These are phyloP conservation scores for Darevskia nairensis DNA, from an alignment of 2,797 vertebrate genomes.

Conservation along the genomic window DNA sequence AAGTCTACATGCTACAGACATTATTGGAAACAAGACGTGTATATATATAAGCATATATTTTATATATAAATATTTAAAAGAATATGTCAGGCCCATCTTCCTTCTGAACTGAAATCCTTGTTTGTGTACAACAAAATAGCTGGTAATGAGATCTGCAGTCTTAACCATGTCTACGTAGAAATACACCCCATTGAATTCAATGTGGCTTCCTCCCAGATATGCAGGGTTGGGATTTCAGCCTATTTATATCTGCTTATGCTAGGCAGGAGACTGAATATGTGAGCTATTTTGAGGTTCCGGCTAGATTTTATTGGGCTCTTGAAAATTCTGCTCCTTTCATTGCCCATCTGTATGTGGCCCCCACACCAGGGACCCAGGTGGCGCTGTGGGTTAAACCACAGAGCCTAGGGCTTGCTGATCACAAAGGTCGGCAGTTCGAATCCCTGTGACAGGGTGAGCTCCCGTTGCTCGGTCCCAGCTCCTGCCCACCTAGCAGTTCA, in stretches of 20 bases:
- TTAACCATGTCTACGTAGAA: neutral
- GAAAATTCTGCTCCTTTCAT: neutral
- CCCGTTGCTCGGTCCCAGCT: too few species aligned
- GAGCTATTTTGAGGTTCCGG: neutral
- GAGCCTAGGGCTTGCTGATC: too few species aligned
- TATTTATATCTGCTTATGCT: neutral
- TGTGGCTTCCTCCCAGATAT: too few species aligned
- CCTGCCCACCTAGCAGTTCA: too few species aligned
- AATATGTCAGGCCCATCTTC: neutral
- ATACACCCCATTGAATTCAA: too few species aligned
- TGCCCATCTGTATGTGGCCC: rapidly evolving
- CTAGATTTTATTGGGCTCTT: neutral
- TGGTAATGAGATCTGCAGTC: too few species aligned
- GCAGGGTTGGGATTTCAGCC: neutral
- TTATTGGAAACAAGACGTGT: neutral
- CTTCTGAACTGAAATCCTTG: neutral
- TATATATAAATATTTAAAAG: neutral
- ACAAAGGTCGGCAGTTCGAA: too few species aligned
- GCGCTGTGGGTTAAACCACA: too few species aligned
- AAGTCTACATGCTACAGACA: neutral
- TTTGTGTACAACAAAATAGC: neutral
- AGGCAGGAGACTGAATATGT: neutral
- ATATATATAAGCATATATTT: neutral
- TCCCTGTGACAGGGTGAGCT: too few species aligned
- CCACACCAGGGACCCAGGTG: too few species aligned